Evolutionary conservation across 35 echinoderm and acorn worm species (phyloP), one percentile per base, ranked within the genome.

Genomic region (Apostichopus parvimensis): DNA sequence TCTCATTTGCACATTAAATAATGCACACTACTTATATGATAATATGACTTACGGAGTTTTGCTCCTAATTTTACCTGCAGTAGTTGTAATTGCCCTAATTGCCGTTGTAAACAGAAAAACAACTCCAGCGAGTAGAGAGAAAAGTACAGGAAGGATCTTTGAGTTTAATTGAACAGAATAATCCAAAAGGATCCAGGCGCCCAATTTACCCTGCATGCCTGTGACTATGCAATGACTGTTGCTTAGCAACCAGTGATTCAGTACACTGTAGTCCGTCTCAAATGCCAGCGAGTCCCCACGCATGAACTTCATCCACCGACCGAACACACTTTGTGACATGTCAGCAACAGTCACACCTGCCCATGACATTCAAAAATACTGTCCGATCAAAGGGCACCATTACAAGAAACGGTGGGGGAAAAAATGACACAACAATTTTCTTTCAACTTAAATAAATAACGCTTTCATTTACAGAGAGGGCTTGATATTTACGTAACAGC

Each of bases 261-360:
- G 11, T 68, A 68, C 64, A 5, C 34, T 45, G 34, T 45, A 45
- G 34, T 45, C 34, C 34, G 17, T 11, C 64, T 68, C 64, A 68
- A 68, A 68, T 68, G 64, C 64, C 64, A 68, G 18, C 1, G 11
- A 18, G 64, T 68, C 64, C 34, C 34, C 34, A 45, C 34, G 18
- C 64, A 68, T 68, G 64, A 68, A 68, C 64, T 81, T 81, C 53
- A 81, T 53, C 25, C 34, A 81, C 28, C 53, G 1, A 53, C 53
- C 53, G 34, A 81, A 45, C 28, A 45, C 79, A 81, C 26, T 34
- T 9, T 53, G 79, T 81, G 34, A 45, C 34, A 45, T 45, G 34
- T 45, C 34, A 45, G 34, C 25, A 81, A 81, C 34, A 81, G 8
- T 81, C 28, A 81, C 79, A 81, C 79, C 79, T 81, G 79, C 53